Conservation (phyloP, 1,140 invertebrate genomes). For the Trialeurodes vaporariorum region DNA sequence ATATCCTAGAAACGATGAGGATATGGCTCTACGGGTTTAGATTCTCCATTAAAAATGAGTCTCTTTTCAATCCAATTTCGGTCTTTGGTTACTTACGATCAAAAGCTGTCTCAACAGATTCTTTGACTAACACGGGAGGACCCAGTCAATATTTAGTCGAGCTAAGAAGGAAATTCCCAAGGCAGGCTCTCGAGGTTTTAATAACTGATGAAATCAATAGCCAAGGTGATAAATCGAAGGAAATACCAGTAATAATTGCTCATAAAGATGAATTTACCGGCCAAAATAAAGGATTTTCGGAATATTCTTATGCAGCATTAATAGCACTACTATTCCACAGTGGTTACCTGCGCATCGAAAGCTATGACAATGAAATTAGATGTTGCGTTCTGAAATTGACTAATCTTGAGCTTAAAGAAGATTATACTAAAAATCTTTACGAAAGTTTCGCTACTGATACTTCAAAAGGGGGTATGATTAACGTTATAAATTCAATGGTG, state of each 20-base stretch:
- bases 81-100: neutral
- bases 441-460: neutral
- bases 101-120: neutral
- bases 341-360: neutral
- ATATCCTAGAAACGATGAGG: neutral
- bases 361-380: neutral
- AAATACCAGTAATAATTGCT: neutral
- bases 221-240: neutral
- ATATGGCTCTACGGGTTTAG: neutral
- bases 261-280: neutral
- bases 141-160: neutral
- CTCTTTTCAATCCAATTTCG: neutral
- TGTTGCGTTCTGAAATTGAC: neutral
- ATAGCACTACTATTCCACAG: neutral
- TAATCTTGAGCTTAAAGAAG: neutral
- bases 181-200: neutral
- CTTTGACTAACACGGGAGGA: neutral
- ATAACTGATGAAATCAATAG: neutral
- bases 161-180: neutral
- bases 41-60: neutral
- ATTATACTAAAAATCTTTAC: neutral
- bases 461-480: neutral
- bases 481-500: neutral
- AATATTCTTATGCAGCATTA: neutral
- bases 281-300: neutral